Percentiles rank a stretch among this genome's conserved stretches.
Evolutionary conservation across 1,140 invertebrate species (phyloP).

Genomic region (Penaeus japonicus): DNA sequence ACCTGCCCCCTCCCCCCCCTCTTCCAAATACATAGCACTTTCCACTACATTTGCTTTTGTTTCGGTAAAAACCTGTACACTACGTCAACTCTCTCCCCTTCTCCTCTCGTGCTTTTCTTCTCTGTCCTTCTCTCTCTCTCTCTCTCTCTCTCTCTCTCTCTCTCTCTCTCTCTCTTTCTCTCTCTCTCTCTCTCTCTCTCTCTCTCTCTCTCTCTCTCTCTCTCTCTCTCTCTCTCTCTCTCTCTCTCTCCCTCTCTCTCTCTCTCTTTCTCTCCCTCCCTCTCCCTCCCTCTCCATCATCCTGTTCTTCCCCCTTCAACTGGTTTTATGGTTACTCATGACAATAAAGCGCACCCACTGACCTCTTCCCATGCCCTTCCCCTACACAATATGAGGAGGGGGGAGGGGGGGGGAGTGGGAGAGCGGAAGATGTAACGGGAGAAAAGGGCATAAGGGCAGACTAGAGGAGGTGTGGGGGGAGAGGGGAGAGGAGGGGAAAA

Average conservation of each 20-base stretch:
- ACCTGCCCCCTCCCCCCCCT: neutral
- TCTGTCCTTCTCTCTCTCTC: conserved; percentile 10
- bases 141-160: conserved; percentile 29
- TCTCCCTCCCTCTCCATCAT: neutral
- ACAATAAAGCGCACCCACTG: too few relatives aligned
- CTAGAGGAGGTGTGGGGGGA: too few relatives aligned
- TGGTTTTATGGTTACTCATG: neutral
- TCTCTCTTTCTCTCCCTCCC: neutral
- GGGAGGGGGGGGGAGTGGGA: neutral
- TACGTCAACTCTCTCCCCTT: too few relatives aligned
- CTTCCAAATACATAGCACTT: too few relatives aligned
- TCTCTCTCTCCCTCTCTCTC: neutral
- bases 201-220: conserved; percentile 10
- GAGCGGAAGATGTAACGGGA: neutral
- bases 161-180: conserved; percentile 42
- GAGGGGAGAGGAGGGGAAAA: neutral
- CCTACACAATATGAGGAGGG: neutral
- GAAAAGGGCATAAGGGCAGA: neutral
- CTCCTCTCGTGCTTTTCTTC: too few relatives aligned
- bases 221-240: neutral
- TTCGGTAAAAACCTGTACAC: too few relatives aligned
- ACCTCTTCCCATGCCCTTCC: neutral
- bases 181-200: conserved; percentile 20
- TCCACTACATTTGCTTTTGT: too few relatives aligned
- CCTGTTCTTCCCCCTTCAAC: neutral